Conservation (phyloP, 2,113 vertebrate genomes). For the Hemicordylus capensis region DNA sequence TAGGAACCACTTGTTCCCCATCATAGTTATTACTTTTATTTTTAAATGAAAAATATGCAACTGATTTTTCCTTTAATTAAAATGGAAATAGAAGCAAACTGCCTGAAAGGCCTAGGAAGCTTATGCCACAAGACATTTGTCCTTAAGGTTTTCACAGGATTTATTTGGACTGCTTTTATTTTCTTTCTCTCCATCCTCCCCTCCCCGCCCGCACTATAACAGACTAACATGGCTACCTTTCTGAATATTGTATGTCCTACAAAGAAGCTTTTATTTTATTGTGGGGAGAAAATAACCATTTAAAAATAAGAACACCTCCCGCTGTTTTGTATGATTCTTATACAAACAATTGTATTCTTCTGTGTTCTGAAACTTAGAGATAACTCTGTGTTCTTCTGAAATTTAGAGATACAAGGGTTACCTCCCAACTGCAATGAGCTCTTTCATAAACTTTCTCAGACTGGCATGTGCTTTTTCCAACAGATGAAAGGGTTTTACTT, state of each 20-base stretch:
- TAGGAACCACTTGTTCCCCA: not conserved
- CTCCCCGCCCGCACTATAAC: not conserved
- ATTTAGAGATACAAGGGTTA: not conserved
- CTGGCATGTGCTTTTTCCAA: not conserved
- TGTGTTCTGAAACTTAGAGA: not conserved
- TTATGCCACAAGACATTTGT: not conserved
- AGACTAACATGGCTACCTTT: not conserved
- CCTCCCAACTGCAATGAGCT: not conserved
- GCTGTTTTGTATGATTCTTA: not conserved
- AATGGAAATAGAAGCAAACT: not conserved
- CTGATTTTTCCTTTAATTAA: not conserved
- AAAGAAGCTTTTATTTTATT: conserved; percentile 8
- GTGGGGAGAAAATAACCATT: not conserved
- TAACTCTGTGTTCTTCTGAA: not conserved
- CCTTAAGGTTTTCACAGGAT: not conserved
- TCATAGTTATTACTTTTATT: not conserved
- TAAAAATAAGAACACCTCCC: not conserved
- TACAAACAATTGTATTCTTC: not conserved
- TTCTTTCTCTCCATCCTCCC: no score
- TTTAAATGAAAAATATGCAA: not conserved
- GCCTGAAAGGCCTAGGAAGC: not conserved
- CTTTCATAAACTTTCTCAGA: not conserved
- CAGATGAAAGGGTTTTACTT: not conserved
- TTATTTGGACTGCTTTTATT: not conserved
- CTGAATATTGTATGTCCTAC: conserved; percentile 5